These are phyloP conservation scores for Pelvicachromis taeniatus DNA, from an alignment of 2,113 vertebrate genomes.

Conservation along the genomic window DNA sequence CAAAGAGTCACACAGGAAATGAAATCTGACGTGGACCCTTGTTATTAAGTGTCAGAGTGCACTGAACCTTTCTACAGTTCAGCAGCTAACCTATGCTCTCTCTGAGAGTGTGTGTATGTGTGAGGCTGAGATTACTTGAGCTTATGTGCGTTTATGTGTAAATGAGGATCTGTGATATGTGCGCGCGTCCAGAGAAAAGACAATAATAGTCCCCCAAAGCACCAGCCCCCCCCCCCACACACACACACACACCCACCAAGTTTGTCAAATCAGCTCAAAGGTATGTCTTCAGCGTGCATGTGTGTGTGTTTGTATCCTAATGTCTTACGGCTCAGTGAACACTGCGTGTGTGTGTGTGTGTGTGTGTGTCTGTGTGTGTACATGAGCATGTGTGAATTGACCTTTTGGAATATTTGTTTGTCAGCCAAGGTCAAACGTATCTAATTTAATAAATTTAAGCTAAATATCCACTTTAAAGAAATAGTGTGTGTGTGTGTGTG, in stretches of 20 bases:
- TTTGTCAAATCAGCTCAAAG: background rate
- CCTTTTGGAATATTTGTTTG: background rate
- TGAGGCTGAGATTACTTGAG: background rate
- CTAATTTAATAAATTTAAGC: background rate
- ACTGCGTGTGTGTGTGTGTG: background rate
- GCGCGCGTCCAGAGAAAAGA: background rate
- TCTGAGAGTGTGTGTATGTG: background rate
- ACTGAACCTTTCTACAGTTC: slow-evolving; percentile 31
- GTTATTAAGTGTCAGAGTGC: slow-evolving; percentile 64
- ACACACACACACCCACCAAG: background rate
- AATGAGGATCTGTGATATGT: background rate
- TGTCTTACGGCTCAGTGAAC: background rate
- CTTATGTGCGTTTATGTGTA: background rate
- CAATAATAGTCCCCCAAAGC: slow-evolving; percentile 15
- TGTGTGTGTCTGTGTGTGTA: background rate
- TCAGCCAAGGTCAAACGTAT: background rate
- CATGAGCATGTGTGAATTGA: background rate
- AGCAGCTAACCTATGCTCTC: slow-evolving; percentile 36
- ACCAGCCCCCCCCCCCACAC: background rate
- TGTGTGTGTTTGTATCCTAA: background rate
- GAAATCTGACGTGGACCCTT: slow-evolving; percentile 42
- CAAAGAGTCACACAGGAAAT: slow-evolving; percentile 51
- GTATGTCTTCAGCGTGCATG: background rate
- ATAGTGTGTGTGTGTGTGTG: too few species aligned
- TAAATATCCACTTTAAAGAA: background rate